Conservation (phyloP, 1,140 invertebrate genomes). For the Lanistes nyassanus region DNA sequence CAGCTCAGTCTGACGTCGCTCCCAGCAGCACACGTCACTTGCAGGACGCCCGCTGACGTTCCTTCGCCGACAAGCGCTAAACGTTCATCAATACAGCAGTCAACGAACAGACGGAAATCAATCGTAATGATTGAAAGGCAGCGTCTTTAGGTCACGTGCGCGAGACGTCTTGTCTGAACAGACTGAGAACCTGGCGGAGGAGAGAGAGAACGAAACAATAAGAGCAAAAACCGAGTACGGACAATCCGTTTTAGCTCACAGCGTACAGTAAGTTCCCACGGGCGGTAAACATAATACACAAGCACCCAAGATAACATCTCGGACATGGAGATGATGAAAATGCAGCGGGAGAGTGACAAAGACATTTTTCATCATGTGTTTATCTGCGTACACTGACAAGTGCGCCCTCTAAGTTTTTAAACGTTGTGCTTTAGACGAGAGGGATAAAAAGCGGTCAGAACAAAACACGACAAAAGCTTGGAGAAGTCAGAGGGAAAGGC, state of each 20-base stretch:
- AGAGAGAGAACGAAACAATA: not conserved
- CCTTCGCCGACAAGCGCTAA: not conserved
- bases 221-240: not conserved
- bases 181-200: not conserved
- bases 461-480: too few species aligned
- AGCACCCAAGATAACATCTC: not conserved
- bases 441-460: too few species aligned
- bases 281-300: too few species aligned
- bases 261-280: too few species aligned
- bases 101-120: not conserved
- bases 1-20: too few species aligned
- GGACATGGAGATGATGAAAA: not conserved
- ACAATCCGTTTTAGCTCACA: not conserved
- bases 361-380: not conserved
- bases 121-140: too few species aligned
- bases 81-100: not conserved
- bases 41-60: not conserved
- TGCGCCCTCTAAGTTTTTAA: too few species aligned
- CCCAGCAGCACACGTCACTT: too few species aligned
- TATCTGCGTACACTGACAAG: not conserved
- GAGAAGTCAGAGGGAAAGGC: too few species aligned
- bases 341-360: not conserved
- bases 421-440: too few species aligned
- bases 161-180: not conserved
- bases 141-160: too few species aligned